A percentile compares a stretch with the other conserved stretches of the same genome.
phyloP scores from a whole-genome alignment of 2,888 invertebrate genomes.

The Liodrosophila aerea region DNA sequence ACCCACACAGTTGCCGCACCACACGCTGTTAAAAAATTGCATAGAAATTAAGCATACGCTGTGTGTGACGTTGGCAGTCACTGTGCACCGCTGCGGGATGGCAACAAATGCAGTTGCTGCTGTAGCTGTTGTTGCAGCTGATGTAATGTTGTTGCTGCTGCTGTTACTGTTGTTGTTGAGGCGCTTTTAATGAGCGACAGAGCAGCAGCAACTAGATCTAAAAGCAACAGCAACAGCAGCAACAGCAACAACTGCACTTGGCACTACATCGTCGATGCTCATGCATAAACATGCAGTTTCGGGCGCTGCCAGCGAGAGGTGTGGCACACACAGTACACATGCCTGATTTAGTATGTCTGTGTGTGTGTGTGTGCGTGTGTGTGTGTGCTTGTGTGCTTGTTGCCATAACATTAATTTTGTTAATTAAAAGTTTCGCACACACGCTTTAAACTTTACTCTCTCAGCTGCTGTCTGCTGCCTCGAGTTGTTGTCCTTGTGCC shows the following conservation, averaged over 20 bases:
- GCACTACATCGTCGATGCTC: conserved; percentile 47
- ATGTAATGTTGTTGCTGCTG: conserved; percentile 24
- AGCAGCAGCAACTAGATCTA: conserved; percentile 17
- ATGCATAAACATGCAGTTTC: conserved; percentile 66
- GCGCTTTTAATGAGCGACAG: conserved; percentile 52
- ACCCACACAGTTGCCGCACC: conserved; percentile 3
- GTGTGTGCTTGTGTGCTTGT: conserved; percentile 20
- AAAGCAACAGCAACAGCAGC: not conserved
- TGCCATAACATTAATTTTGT: conserved; percentile 77
- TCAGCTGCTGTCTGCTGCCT: conserved; percentile 17
- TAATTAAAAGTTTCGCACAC: conserved; percentile 71
- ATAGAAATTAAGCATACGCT: conserved; percentile 72
- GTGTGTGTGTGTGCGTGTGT: conserved; percentile 6
- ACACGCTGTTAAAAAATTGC: conserved; percentile 25
- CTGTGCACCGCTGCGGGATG: conserved; percentile 20
- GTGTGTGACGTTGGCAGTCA: conserved; percentile 26
- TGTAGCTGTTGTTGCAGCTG: conserved; percentile 27
- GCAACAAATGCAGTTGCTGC: conserved; percentile 24
- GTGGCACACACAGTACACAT: conserved; percentile 41
- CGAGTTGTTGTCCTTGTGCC: conserved; percentile 72
- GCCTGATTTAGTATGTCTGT: conserved; percentile 35
- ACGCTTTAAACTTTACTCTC: conserved; percentile 69
- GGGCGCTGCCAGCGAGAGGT: conserved; percentile 4
- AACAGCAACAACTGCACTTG: not conserved
- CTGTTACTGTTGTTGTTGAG: conserved; percentile 12